A percentile compares a stretch with the other conserved stretches of the same genome.
Conservation (phyloP, 1,140 invertebrate genomes). For the Drosophila nigromelanica region DNA sequence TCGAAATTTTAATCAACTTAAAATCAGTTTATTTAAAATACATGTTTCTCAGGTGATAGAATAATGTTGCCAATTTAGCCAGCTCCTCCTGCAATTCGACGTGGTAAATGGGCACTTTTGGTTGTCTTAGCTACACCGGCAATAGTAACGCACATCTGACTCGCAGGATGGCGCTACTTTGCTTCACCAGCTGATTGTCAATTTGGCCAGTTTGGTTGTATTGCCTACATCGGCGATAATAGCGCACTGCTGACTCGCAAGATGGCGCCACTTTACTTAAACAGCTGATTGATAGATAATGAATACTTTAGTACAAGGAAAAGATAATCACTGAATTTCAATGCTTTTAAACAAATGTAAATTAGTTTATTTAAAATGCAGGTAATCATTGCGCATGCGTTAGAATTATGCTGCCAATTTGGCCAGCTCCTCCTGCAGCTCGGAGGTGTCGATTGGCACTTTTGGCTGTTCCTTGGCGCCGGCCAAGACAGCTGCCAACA, state of each 20-base stretch:
- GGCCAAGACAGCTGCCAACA: constrained; percentile 75
- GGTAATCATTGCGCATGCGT: not conserved
- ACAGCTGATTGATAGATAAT: not conserved
- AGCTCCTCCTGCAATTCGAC: constrained; percentile 71
- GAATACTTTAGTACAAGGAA: not conserved
- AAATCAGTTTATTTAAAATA: too few species aligned
- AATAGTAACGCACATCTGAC: too few species aligned
- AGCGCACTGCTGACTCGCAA: not conserved
- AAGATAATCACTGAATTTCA: not conserved
- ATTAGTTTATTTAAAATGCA: constrained; percentile 29
- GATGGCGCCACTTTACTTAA: constrained; percentile 3
- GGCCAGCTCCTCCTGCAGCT: constrained; percentile 71
- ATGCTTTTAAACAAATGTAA: constrained; percentile 1
- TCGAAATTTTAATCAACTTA: too few species aligned
- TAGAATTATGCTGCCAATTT: constrained; percentile 61
- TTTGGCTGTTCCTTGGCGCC: constrained; percentile 32
- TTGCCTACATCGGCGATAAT: too few species aligned
- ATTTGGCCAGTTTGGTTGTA: too few species aligned
- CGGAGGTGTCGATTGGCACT: constrained; percentile 64
- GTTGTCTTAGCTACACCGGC: not conserved
- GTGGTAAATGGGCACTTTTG: constrained; percentile 60
- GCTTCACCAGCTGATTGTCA: too few species aligned
- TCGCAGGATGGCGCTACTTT: too few species aligned
- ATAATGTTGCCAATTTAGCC: constrained; percentile 62
- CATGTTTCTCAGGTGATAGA: not conserved